Base-by-base conservation (phyloP, 2,797 vertebrate species). In the Anabacerthia variegaticeps region DNA sequence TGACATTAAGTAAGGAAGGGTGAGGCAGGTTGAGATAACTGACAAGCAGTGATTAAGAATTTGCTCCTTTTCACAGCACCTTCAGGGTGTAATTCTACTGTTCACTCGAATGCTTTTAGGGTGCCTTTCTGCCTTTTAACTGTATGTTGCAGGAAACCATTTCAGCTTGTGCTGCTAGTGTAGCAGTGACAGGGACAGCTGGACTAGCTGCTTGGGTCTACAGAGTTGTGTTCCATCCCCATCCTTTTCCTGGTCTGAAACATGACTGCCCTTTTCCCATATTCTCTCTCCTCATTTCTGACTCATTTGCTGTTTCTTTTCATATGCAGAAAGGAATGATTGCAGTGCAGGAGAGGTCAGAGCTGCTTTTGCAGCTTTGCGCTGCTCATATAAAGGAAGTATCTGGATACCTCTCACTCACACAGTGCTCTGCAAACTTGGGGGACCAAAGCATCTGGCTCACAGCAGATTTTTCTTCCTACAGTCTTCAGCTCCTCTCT, bases 211-310 rank as follows among this genome's bases (percentile, higher is more conserved):
- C 72, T 77, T 14, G 6, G 49, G 4, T 66, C 91, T 79, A 12
- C 48, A 51, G 27, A 26, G 52, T 54, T 76, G 41, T 34, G 17
- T 39, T 81, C 46, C 2, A 6, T 89, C 51, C 68, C 66, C n/a
- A 13, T 89, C 69, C 73, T 59, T 76, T 80, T 92, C 69, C 82
- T 85, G 69, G 9, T 37, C 63, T 88, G 62, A 94, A 96, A 79
- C 36, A 92, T 52, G 79, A 78, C 75, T 82, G 59, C 61, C 16
- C 37, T 85, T 91, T 93, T 85, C 72, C 91, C 51, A 66, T 91
- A 34, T 90, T 89, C 73, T 89, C 69, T 86, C n/a, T 80, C 46
- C 21, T 23, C 20, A 0, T 67, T 88, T 86, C 73, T 91, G 89
- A 92, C 85, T 94, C 88, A 88, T 72, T 86, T 4, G 0, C 37